A percentile compares a stretch with the other conserved stretches of the same genome.
Conservation (phyloP, 1,140 invertebrate species). For the Scaptomyza graminum region DNA sequence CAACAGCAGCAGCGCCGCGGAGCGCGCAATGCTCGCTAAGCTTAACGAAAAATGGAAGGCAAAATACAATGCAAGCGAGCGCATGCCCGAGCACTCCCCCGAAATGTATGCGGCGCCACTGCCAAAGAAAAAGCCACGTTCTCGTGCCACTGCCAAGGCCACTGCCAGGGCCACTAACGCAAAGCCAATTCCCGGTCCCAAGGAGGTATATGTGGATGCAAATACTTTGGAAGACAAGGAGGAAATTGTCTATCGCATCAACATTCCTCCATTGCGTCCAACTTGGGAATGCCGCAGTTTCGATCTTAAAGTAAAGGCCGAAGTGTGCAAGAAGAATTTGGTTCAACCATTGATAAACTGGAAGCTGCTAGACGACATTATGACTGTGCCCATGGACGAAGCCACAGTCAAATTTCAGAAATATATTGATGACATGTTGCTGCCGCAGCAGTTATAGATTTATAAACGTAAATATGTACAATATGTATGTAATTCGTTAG, state of each 20-base stretch:
- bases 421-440: slow-evolving; percentile 1
- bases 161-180: neutral
- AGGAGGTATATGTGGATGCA: neutral
- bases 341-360: slow-evolving; percentile 21
- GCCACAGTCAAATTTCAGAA: slow-evolving; percentile 13
- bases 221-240: slow-evolving; percentile 7
- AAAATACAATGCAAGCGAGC: neutral
- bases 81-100: neutral
- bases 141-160: too few species aligned
- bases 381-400: neutral
- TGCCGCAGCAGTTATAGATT: neutral
- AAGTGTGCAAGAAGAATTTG: slow-evolving; percentile 17
- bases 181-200: neutral
- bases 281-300: slow-evolving; percentile 13
- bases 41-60: slow-evolving; percentile 4
- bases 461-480: neutral
- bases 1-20: neutral
- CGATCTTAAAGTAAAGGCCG: slow-evolving; percentile 5
- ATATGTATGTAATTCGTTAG: too few species aligned
- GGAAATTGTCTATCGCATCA: slow-evolving; percentile 7
- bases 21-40: neutral
- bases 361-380: slow-evolving; percentile 30
- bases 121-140: too few species aligned
- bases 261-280: neutral
- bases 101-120: too few species aligned